Base-by-base conservation (phyloP, 2,888 invertebrate genomes). In the Ceraclea dissimilis region DNA sequence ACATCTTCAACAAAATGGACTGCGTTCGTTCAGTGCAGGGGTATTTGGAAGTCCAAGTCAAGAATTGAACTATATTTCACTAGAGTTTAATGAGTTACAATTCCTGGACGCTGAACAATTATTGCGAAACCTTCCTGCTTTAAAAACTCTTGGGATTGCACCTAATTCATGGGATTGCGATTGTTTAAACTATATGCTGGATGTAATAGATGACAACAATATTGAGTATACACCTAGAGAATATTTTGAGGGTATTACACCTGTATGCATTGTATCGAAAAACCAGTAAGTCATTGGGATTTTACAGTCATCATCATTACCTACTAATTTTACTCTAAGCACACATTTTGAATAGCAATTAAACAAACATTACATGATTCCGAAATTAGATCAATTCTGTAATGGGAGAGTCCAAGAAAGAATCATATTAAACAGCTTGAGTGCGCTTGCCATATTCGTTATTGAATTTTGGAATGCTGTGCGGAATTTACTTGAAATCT, bases 151-250 rank as follows among this genome's bases (percentile, higher is more conserved):
- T 8, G 34, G 19, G 4, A 20, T 60, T 11, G 31, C 43, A n/a
- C 58, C 54, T 8, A 61, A 61, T 26, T 59, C 61, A 16, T 61
- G 61, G 59, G 46, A 51, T 13, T 61, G 61, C 52, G 19, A 58
- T 6, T 59, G 61, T 39, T 46, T 59, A 33, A 39, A 52, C 6
- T 22, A 22, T 39, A 16, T 57, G 16, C 20, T 56, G 18, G 49
- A 46, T 5, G 34, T 26, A 48, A 33, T 61, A 17, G 31, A 39
- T 17, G 11, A 13, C 2, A 57, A 20, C n/a, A 46, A 44, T 5
- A 33, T 54, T 8, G 43, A 44, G 20, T 57, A 52, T 16, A 19
- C 21, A 17, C 44, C 50, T 10, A 52, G 51, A 22, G 49, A 57
- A 5, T 59, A 52, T 51, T 57, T 54, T 18, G 55, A 54, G 10